Base-by-base conservation (phyloP, 2,113 vertebrate species). In the Ageneiosus marmoratus region DNA sequence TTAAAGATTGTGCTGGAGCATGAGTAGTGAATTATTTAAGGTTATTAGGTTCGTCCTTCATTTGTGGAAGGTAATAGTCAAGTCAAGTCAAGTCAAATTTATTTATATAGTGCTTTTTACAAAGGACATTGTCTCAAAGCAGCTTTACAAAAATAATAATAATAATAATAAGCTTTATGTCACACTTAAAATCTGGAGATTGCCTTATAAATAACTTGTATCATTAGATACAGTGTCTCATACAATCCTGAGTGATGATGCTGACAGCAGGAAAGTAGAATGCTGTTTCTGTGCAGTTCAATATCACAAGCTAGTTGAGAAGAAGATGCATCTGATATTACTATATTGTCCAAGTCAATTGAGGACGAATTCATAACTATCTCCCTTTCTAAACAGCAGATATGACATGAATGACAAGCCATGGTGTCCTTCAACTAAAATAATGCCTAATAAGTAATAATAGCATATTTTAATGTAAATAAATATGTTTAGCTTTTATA, bases 151-250 rank as follows among this genome's bases (percentile, higher is more conserved):
- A n/a, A n/a, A n/a, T n/a, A n/a, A n/a, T n/a, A n/a, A n/a, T n/a
- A n/a, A n/a, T n/a, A n/a, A n/a, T n/a, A n/a, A 58, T 51, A 29
- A 41, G 24, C 24, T 56, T 58, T 32, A 56, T 56, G 50, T 24
- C 15, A 56, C 55, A 55, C 24, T 63, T 79, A 29, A 6, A 55
- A 20, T 46, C 76, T 76, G 70, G 82, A 82, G 50, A 81, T 50
- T 65, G 78, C 58, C 72, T 34, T n/a, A 67, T 55, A 85, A 80
- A 73, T 79, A 82, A 75, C 84, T 76, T 80, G 29, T 51, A 79
- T 77, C 55, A 87, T 62, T 60, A 69, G 75, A 87, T 84, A 62
- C 69, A 63, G 29, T 13, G 62, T 63, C n/a, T 83, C 72, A 81
- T 77, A 77, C 55, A 65, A 77, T 51, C 24, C 48, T 79, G 46